A percentile compares a stretch with the other conserved stretches of the same genome.
Conservation (phyloP, 2,888 invertebrate genomes). For the Acrobasis consociella region DNA sequence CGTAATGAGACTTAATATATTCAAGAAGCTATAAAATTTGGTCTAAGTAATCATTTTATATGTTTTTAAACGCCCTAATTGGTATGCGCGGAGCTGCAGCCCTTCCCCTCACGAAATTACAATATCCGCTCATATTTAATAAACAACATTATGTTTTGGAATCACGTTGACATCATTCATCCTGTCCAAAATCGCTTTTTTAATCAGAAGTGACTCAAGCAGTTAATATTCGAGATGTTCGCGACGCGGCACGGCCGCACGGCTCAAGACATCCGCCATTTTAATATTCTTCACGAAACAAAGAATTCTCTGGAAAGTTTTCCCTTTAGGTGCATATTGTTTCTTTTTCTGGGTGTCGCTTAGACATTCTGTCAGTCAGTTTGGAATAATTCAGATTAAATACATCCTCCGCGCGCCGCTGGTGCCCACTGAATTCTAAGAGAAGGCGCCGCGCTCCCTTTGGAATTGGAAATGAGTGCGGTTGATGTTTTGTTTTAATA, state of each 20-base stretch:
- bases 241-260: constrained; percentile 56
- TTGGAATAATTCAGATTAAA: constrained; percentile 78
- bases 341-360: constrained; percentile 53
- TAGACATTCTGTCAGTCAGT: constrained; percentile 75
- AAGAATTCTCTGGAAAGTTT: constrained; percentile 60
- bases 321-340: constrained; percentile 55
- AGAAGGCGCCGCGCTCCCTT: constrained; percentile 54
- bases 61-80: constrained; percentile 67
- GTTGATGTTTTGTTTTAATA: constrained; percentile 75
- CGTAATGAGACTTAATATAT: constrained; percentile 59
- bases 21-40: constrained; percentile 52
- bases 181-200: constrained; percentile 74
- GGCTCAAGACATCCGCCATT: constrained; percentile 59
- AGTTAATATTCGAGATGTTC: constrained; percentile 65
- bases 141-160: constrained; percentile 65
- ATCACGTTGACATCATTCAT: constrained; percentile 72
- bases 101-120: constrained; percentile 76
- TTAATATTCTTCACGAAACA: constrained; percentile 70
- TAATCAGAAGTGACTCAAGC: constrained; percentile 70
- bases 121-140: constrained; percentile 75
- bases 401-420: constrained; percentile 71
- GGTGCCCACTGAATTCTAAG: constrained; percentile 66
- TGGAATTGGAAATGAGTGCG: constrained; percentile 72
- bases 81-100: constrained; percentile 63
- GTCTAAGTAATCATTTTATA: constrained; percentile 63